Base-by-base conservation (phyloP, 1,140 invertebrate genomes). In the Limonius californicus region DNA sequence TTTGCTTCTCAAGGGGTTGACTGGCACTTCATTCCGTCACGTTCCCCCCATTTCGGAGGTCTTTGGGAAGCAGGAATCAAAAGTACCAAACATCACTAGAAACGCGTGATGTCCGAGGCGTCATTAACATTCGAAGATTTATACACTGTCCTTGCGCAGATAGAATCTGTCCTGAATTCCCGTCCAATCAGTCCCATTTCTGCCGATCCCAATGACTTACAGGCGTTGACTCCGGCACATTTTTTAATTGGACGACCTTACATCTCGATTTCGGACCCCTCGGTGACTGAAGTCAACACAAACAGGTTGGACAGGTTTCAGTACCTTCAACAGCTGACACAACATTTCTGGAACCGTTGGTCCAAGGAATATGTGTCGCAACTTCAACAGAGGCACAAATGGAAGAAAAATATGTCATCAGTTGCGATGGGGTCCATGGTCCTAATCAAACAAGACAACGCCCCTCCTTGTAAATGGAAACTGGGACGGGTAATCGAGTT, bases 21-120 rank as follows among this genome's bases (percentile, higher is more conserved):
- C 4, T 55, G 54, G 54, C 20, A 27, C 42, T 50, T 50, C n/a
- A 50, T 4, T 12, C 45, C 45, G 3, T 12, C n/a, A 7, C 3
- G 19, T 6, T 2, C 68, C 42, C 72, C 75, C 0, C 71, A 77
- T 56, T 71, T 74, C 47, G 77, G 77, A 21, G 78, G 78, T 14
- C 21, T 74, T 50, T 74, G 70, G 78, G 65, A 79, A 63, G 63
- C 57, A 2, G 57, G 39, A 2, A 11, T 45, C 7, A 59, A 59
- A 45, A 23, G 19, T 21, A 50, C 16, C 7, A 59, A 59, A 45
- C 20, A 21, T 12, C 39, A 59, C 23, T 18, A 45, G 15, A 21
- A 27, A 21, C 32, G 70, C 35, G 56, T 68, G 2, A 19, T 72
- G 18, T 16, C 35, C 7, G 35, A 59, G 3, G 63, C 61, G 11